These are phyloP conservation scores for Saguinus imperator DNA, from an alignment of 2,113 vertebrate genomes.

Conservation along the genomic window DNA sequence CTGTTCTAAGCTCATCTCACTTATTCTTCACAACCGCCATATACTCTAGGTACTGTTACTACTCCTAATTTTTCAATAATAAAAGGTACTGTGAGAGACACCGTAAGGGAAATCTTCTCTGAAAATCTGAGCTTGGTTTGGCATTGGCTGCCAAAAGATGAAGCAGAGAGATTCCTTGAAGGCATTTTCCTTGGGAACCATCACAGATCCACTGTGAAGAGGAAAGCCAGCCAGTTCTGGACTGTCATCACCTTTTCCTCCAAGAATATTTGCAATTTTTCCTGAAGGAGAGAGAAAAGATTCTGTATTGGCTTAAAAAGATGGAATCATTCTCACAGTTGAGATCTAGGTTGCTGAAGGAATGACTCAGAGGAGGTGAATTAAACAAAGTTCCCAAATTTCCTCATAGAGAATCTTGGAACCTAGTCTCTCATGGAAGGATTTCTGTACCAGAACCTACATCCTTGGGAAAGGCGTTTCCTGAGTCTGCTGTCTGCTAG, in stretches of 20 bases:
- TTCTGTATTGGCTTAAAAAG: constrained; percentile 1
- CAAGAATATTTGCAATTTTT: constrained; percentile 3
- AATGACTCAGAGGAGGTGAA: background rate
- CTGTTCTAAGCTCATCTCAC: background rate
- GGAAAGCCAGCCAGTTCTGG: background rate
- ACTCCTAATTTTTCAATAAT: background rate
- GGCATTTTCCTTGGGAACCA: background rate
- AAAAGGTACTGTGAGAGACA: background rate
- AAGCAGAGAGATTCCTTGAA: background rate
- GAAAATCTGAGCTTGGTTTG: background rate
- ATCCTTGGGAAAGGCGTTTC: background rate
- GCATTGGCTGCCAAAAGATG: background rate
- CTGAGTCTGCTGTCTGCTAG: background rate
- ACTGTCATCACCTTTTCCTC: background rate
- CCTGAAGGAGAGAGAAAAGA: background rate
- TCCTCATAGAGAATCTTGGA: background rate
- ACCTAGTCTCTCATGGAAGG: background rate
- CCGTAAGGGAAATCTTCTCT: background rate
- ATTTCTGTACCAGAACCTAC: background rate
- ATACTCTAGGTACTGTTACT: background rate
- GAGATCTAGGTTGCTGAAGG: background rate
- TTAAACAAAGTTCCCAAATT: constrained; percentile 17
- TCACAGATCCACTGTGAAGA: background rate
- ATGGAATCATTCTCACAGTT: background rate
- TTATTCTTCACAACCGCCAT: background rate